Percentiles rank a stretch among this genome's conserved stretches.
phyloP scores from a whole-genome alignment of 2,113 vertebrate species.

The Plectropomus leopardus region DNA sequence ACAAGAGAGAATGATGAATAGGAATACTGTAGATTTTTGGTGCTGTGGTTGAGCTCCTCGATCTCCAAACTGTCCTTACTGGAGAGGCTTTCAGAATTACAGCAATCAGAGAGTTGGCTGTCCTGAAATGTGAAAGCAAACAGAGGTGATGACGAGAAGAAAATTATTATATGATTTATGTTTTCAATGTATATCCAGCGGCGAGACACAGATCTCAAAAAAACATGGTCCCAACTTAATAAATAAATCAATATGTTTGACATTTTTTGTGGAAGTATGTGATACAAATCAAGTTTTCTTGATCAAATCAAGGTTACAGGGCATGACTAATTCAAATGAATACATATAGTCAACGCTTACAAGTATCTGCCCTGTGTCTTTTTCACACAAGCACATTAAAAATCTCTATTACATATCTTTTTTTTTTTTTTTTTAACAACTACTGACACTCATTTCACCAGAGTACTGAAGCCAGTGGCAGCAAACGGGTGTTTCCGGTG shows the following conservation, averaged over 20 bases:
- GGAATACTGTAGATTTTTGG: constrained; percentile 55
- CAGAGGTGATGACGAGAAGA: not conserved
- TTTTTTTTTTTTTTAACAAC: not conserved
- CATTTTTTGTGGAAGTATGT: no score
- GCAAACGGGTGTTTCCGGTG: not conserved
- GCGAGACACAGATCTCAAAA: not conserved
- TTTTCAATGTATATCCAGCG: not conserved
- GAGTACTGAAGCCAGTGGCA: constrained; percentile 2
- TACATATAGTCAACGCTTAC: no score
- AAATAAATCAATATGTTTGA: no score
- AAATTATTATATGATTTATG: constrained; percentile 6
- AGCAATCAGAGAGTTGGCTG: constrained; percentile 82
- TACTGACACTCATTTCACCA: not conserved
- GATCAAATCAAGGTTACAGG: no score
- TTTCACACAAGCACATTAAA: not conserved
- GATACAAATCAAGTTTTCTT: no score
- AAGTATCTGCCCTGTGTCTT: not conserved
- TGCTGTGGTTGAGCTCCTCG: constrained; percentile 78
- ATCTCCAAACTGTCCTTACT: constrained; percentile 94
- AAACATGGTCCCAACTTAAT: no score
- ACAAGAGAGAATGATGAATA: constrained; percentile 68
- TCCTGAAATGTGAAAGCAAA: constrained; percentile 84
- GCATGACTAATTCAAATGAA: no score
- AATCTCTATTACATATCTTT: not conserved
- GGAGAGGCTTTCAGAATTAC: constrained; percentile 88